Evolutionary conservation across 2,888 invertebrate species (phyloP).

Genomic region (Athripsodes cinereus): DNA sequence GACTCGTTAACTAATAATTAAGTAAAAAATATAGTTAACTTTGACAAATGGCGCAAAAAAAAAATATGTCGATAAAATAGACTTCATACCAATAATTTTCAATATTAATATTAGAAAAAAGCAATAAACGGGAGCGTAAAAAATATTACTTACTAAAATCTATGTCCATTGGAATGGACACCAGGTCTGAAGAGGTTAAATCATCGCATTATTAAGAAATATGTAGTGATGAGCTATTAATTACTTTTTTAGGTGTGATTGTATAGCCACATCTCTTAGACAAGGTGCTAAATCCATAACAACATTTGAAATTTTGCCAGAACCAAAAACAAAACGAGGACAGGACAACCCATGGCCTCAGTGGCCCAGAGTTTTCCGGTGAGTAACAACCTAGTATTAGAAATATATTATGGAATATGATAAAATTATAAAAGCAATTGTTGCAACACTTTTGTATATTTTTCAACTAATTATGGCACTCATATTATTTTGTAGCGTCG

Average conservation of each 20-base stretch:
- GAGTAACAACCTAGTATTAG: conserved; percentile 6
- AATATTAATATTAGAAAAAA: too few species aligned
- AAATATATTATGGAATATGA: neutral
- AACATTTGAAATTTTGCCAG: conserved; percentile 95
- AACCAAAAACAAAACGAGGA: conserved; percentile 75
- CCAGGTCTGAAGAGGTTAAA: too few species aligned
- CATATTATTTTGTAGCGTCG: conserved; percentile 53
- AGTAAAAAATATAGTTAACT: too few species aligned
- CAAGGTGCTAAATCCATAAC: conserved; percentile 90
- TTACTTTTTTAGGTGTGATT: conserved; percentile 67
- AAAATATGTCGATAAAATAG: too few species aligned
- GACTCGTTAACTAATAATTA: too few species aligned
- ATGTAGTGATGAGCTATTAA: neutral
- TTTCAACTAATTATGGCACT: too few species aligned
- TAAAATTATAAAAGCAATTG: neutral
- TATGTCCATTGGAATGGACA: too few species aligned
- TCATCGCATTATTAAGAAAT: neutral
- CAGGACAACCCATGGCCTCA: conserved; percentile 98
- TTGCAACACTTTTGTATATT: neutral
- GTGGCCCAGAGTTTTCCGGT: conserved; percentile 92
- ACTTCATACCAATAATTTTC: too few species aligned
- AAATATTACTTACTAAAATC: too few species aligned
- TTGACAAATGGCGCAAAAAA: too few species aligned
- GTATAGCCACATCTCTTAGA: conserved; percentile 93
- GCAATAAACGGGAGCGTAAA: too few species aligned